These are phyloP conservation scores for Tiphia femorata DNA, from an alignment of 2,888 invertebrate species.

Conservation along the genomic window DNA sequence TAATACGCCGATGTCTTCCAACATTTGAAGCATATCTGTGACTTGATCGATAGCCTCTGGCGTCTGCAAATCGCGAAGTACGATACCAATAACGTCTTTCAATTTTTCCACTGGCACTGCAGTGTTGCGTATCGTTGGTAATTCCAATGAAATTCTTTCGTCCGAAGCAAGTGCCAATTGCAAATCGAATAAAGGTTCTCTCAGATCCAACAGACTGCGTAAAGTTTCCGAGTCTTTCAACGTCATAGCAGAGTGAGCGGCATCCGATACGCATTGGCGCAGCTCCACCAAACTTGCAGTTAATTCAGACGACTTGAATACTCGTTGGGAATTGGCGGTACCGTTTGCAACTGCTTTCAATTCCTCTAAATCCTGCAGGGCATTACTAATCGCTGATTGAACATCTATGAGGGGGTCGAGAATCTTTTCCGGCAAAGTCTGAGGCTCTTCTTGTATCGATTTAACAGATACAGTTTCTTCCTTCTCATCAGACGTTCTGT, in stretches of 20 bases:
- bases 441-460: conserved; percentile 31
- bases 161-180: conserved; percentile 53
- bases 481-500: neutral
- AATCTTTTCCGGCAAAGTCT: conserved; percentile 54
- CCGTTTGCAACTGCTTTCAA: conserved; percentile 37
- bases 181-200: conserved; percentile 55
- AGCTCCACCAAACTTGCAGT: conserved; percentile 52
- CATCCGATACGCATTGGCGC: conserved; percentile 55
- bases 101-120: conserved; percentile 75
- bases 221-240: conserved; percentile 54
- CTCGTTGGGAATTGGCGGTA: conserved; percentile 14
- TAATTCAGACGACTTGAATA: conserved; percentile 41
- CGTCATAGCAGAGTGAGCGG: conserved; percentile 58
- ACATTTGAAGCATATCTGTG: conserved; percentile 40
- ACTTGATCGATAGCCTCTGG: conserved; percentile 39
- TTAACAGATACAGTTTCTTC: conserved; percentile 15
- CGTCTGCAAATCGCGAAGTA: conserved; percentile 75
- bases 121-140: conserved; percentile 73
- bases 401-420: conserved; percentile 60
- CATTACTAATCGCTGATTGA: conserved; percentile 54
- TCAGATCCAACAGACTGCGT: conserved; percentile 53
- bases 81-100: conserved; percentile 76
- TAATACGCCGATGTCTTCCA: conserved; percentile 55
- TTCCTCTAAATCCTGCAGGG: conserved; percentile 53
- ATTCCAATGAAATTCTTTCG: conserved; percentile 65